Conservation (phyloP, 2,113 vertebrate genomes). For the Saguinus midas region DNA sequence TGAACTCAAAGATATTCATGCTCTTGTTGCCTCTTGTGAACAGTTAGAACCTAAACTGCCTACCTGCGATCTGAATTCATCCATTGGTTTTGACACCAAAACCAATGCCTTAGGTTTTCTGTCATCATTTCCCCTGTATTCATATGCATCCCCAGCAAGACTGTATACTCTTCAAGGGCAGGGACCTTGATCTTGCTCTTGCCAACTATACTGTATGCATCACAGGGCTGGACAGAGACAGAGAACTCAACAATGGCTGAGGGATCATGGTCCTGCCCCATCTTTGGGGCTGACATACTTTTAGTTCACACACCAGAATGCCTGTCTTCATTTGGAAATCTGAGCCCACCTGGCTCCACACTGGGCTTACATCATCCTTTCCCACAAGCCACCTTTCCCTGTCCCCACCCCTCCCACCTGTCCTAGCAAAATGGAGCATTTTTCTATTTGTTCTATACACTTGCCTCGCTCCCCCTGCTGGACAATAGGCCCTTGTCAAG, state of each 20-base stretch:
- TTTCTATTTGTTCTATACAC: background rate
- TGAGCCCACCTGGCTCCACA: background rate
- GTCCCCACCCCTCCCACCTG: background rate
- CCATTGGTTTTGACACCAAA: background rate
- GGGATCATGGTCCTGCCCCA: background rate
- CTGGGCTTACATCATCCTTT: no score
- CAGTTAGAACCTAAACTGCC: background rate
- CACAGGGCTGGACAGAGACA: background rate
- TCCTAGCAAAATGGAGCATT: rapidly evolving
- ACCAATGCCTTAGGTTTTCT: background rate
- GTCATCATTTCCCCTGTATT: background rate
- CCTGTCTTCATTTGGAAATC: background rate
- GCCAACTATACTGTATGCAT: background rate
- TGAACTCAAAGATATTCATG: background rate
- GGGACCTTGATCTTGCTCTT: background rate
- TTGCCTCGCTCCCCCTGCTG: background rate
- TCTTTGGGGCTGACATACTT: background rate
- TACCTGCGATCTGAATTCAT: background rate
- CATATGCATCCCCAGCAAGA: background rate
- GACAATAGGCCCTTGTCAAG: background rate
- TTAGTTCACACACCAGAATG: background rate
- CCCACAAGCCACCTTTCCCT: background rate
- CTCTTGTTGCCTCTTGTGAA: background rate
- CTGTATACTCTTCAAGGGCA: rapidly evolving
- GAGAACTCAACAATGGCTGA: background rate